Evolutionary conservation across 1,140 invertebrate genomes (phyloP), one percentile per base, ranked within the genome.

Genomic region (Hirudo medicinalis): DNA sequence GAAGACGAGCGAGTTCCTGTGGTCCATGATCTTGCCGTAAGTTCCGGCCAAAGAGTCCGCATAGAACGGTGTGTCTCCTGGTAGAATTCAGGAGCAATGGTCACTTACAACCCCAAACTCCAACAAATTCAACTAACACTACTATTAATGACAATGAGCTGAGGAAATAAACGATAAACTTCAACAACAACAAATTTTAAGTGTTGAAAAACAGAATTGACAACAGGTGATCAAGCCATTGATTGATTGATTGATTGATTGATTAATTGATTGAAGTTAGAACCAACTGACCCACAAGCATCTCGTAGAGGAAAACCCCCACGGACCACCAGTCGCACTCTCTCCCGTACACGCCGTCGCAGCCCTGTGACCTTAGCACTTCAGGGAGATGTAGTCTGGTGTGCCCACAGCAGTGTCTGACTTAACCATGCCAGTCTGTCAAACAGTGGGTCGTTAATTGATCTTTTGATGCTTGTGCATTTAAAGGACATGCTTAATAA

Each of bases 311-410:
- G 82, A 99, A 94, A 69, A 99, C 94, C 55, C 96, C 96, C 20
- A 99, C 94, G 20, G 92, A 95, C 97, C 97, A 99, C 92, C 93
- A 99, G 84, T 99, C 97, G 83, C 96, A 97, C 82, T 99, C 95
- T 54, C 91, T 84, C 0, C 95, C 94, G 75, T 86, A 86, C 60
- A 80, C 77, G 9, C 94, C 92, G 79, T 94, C 91, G n/a, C 91
- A 90, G 78, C 94, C 93, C 82, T 99, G 94, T 9, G 94, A 97
- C 80, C 95, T 91, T 70, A 99, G 84, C 19, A 99, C 94, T 84
- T 99, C 97, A 0, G 97, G 97, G 94, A 96, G 76, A 99, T 99
- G 78, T 99, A 99, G 83, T 97, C 94, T 25, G 97, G 97, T 25
- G 97, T 99, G 43, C 97, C 97, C 8, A 99, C 95, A 32, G 97